A percentile compares a stretch with the other conserved stretches of the same genome.
Conservation (phyloP, 2,113 vertebrate species). For the Gobio gobio region DNA sequence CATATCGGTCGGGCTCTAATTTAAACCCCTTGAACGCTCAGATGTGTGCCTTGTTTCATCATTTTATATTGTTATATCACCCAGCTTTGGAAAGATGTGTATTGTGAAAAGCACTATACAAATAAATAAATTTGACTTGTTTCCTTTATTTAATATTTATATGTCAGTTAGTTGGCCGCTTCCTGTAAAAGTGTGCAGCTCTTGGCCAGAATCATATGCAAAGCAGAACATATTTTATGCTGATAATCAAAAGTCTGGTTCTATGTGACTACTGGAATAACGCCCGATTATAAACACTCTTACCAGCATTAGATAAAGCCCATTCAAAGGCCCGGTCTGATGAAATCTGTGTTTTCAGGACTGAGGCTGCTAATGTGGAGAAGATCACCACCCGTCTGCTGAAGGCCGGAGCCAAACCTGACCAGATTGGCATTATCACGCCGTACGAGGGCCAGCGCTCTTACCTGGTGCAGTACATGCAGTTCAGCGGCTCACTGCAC, state of each 20-base stretch:
- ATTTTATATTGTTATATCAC: too few species aligned
- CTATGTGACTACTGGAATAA: background rate
- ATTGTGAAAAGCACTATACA: too few species aligned
- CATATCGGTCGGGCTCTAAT: too few species aligned
- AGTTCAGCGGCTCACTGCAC: slow-evolving; percentile 97
- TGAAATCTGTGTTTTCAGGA: slow-evolving; percentile 75
- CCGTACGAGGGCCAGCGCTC: slow-evolving; percentile 97
- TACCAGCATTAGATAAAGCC: background rate
- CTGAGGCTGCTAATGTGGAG: slow-evolving; percentile 96
- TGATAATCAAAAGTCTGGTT: background rate
- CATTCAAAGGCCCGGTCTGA: background rate
- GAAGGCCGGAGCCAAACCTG: slow-evolving; percentile 95
- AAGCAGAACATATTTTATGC: background rate
- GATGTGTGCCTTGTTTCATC: too few species aligned
- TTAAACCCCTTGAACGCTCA: too few species aligned
- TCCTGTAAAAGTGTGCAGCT: background rate
- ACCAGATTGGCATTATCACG: slow-evolving; percentile 98
- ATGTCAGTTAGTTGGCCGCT: background rate
- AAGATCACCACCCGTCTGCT: slow-evolving; percentile 97
- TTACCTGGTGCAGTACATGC: slow-evolving; percentile 99
- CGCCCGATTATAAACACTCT: background rate
- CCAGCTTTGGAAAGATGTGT: too few species aligned
- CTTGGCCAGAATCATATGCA: background rate
- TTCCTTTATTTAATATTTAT: background rate
- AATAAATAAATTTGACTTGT: too few species aligned